Evolutionary conservation across 2,888 invertebrate species (phyloP).

Genomic region (Acleris laterana): DNA sequence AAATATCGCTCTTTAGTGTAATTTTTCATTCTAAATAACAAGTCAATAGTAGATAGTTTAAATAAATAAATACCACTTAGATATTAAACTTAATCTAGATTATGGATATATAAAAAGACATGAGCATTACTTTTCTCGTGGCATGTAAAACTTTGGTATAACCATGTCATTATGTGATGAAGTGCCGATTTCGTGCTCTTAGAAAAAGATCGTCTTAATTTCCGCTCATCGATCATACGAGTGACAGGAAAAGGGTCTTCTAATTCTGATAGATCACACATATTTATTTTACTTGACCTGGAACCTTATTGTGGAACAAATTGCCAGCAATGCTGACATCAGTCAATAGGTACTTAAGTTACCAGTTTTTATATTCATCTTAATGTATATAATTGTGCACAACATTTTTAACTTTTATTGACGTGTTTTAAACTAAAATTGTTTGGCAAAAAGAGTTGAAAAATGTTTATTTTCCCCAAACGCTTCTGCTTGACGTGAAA

Average conservation of each 20-base stretch:
- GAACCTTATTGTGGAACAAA: conserved; percentile 54
- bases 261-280: conserved; percentile 81
- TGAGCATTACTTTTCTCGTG: not conserved
- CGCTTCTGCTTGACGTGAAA: no score
- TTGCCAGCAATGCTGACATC: not conserved
- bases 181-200: conserved; percentile 67
- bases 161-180: conserved; percentile 48
- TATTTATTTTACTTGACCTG: conserved; percentile 71
- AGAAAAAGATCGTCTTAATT: conserved; percentile 82
- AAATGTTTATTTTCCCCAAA: no score
- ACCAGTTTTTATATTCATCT: no score
- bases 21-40: no score
- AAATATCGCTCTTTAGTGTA: no score
- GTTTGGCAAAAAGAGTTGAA: no score
- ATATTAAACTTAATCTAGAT: no score
- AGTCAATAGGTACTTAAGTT: not conserved
- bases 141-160: conserved; percentile 28
- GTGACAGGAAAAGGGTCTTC: conserved; percentile 77
- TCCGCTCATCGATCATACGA: conserved; percentile 80
- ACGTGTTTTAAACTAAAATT: no score
- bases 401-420: no score
- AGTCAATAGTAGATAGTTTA: no score
- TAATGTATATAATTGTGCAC: no score
- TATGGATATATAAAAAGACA: not conserved
- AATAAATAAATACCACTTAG: no score